Conservation (phyloP, 1,140 invertebrate species). For the Ceratina japonica region DNA sequence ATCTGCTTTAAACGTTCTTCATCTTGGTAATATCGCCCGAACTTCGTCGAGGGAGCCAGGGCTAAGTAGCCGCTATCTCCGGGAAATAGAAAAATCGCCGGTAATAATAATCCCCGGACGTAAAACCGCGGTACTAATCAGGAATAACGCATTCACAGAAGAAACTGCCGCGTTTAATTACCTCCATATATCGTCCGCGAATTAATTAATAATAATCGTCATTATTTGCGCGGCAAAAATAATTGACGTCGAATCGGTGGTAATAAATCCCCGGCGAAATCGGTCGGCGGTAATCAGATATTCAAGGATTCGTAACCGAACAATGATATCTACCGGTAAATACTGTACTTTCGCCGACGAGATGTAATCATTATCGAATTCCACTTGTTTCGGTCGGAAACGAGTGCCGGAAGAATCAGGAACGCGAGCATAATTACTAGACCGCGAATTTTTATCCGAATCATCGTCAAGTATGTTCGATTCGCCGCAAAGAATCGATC, state of each 20-base stretch:
- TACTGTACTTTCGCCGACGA: too few relatives aligned
- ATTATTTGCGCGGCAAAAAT: background rate
- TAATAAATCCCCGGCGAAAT: background rate
- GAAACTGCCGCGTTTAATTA: background rate
- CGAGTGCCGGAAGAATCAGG: too few relatives aligned
- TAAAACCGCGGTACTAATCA: background rate
- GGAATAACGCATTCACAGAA: background rate
- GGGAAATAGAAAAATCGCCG: background rate
- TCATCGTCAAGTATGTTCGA: too few relatives aligned
- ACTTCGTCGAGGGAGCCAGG: background rate
- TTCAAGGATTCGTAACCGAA: too few relatives aligned
- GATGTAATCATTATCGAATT: too few relatives aligned
- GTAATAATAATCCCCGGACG: slow-evolving; percentile 1
- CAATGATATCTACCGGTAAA: too few relatives aligned
- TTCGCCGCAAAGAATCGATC: too few relatives aligned
- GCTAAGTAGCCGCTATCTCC: background rate
- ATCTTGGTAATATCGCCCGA: slow-evolving; percentile 2
- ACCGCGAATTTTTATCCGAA: too few relatives aligned
- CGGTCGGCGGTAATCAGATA: too few relatives aligned
- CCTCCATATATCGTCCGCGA: background rate
- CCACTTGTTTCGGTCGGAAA: too few relatives aligned
- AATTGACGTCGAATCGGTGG: background rate
- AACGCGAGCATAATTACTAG: too few relatives aligned
- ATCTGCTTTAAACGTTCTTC: slow-evolving; percentile 14
- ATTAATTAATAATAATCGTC: background rate